These are phyloP conservation scores for Geotrupes spiniger DNA, from an alignment of 2,888 invertebrate genomes.

Conservation along the genomic window DNA sequence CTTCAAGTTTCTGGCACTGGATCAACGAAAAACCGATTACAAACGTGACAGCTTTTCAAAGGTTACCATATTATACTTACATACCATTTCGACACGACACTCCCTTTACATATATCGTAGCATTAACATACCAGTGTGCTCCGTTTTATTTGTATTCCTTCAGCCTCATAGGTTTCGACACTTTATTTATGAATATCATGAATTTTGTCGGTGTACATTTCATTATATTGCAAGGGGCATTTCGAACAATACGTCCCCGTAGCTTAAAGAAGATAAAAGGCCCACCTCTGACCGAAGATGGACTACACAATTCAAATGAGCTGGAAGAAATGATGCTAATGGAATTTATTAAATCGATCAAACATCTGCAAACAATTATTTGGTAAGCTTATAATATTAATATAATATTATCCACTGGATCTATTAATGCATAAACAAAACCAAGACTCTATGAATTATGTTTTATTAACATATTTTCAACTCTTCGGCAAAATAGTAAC, in stretches of 20 bases:
- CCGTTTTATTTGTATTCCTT: slow-evolving; percentile 42
- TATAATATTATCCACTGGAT: too few relatives aligned
- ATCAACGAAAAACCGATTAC: slow-evolving; percentile 6
- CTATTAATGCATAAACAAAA: too few relatives aligned
- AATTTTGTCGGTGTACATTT: slow-evolving; percentile 42
- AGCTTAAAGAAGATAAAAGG: slow-evolving; percentile 20
- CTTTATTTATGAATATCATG: slow-evolving; percentile 43
- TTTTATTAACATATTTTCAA: too few relatives aligned
- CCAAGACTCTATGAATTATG: too few relatives aligned
- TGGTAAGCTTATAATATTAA: background rate
- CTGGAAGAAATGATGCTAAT: slow-evolving; percentile 30
- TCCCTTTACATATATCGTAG: slow-evolving; percentile 35
- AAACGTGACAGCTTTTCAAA: slow-evolving; percentile 4
- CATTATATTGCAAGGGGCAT: slow-evolving; percentile 41
- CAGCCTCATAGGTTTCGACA: slow-evolving; percentile 42
- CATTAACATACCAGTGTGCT: slow-evolving; percentile 41
- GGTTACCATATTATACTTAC: slow-evolving; percentile 10
- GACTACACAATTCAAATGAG: slow-evolving; percentile 10
- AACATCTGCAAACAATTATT: slow-evolving; percentile 40
- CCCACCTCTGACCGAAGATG: slow-evolving; percentile 7
- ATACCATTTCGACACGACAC: slow-evolving; percentile 41
- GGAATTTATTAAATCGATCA: slow-evolving; percentile 39
- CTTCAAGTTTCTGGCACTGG: slow-evolving; percentile 23
- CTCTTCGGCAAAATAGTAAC: too few relatives aligned
- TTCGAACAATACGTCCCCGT: slow-evolving; percentile 34